phyloP scores from a whole-genome alignment of 1,140 invertebrate species.

The Magallana gigas region DNA sequence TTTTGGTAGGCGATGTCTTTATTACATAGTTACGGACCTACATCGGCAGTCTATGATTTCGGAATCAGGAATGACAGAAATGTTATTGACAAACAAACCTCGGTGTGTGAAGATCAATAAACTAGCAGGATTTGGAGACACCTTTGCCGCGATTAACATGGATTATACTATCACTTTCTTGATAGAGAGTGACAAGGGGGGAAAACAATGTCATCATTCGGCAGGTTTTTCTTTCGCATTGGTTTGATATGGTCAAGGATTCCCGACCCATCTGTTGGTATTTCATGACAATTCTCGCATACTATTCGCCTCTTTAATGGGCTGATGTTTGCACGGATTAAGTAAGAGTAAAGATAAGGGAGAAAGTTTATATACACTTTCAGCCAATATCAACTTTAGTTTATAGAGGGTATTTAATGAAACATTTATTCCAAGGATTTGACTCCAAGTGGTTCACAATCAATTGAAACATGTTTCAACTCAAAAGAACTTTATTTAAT shows the following conservation, averaged over 20 bases:
- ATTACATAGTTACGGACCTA: background rate
- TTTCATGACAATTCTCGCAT: background rate
- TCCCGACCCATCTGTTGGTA: background rate
- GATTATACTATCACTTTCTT: constrained; percentile 41
- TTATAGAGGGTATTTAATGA: background rate
- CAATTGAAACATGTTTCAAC: too few relatives aligned
- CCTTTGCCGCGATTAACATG: background rate
- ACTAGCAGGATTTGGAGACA: constrained; percentile 8
- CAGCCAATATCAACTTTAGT: background rate
- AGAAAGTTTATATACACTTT: constrained; percentile 18
- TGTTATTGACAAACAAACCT: constrained; percentile 28
- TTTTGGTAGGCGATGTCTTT: background rate
- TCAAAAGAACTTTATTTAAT: too few relatives aligned
- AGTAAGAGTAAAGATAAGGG: background rate
- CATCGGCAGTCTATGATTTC: background rate
- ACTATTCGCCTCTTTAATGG: constrained; percentile 4
- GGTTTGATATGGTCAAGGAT: constrained; percentile 10
- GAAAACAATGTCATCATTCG: constrained; percentile 33
- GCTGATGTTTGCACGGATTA: background rate
- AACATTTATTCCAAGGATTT: background rate
- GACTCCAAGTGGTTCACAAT: too few relatives aligned
- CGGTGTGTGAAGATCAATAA: constrained; percentile 38
- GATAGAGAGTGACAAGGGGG: constrained; percentile 1
- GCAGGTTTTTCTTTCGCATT: background rate
- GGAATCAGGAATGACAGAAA: constrained; percentile 37